Conservation (phyloP, 2,797 vertebrate species). For the Cyclura pinguis region DNA sequence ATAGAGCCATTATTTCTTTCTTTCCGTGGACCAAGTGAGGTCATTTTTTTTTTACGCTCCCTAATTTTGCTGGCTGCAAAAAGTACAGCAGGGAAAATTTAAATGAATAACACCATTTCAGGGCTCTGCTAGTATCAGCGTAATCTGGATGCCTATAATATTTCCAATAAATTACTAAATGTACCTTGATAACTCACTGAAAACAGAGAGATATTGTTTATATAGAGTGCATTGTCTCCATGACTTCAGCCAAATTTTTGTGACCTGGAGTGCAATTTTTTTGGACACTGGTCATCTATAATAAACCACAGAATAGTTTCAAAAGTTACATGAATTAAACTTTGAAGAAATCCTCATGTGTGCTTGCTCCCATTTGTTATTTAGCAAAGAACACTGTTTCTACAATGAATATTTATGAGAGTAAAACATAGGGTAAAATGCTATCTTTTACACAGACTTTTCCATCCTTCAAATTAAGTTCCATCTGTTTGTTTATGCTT, state of each 20-base stretch:
- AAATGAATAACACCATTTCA: neutral
- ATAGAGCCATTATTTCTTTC: neutral
- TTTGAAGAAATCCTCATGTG: constrained; percentile 32
- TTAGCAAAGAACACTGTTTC: constrained; percentile 36
- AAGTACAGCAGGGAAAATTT: neutral
- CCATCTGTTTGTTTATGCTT: constrained; percentile 35
- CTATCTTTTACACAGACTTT: constrained; percentile 31
- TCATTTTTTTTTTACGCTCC: neutral
- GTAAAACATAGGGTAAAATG: constrained; percentile 20
- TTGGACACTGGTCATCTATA: constrained; percentile 28
- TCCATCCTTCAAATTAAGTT: constrained; percentile 29
- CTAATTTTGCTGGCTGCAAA: constrained; percentile 11
- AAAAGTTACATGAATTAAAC: constrained; percentile 29
- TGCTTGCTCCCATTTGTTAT: constrained; percentile 29
- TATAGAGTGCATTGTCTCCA: constrained; percentile 14
- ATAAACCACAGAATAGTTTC: constrained; percentile 22
- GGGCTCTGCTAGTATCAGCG: neutral
- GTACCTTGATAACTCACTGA: neutral
- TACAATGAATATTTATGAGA: constrained; percentile 41
- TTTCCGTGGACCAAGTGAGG: neutral
- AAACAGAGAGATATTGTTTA: neutral
- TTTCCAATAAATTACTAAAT: constrained; percentile 23
- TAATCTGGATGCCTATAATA: neutral
- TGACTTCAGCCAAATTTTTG: constrained; percentile 35
- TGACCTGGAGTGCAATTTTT: constrained; percentile 36